Conservation (phyloP, 2,113 vertebrate genomes). For the Dolichotis patagonum region DNA sequence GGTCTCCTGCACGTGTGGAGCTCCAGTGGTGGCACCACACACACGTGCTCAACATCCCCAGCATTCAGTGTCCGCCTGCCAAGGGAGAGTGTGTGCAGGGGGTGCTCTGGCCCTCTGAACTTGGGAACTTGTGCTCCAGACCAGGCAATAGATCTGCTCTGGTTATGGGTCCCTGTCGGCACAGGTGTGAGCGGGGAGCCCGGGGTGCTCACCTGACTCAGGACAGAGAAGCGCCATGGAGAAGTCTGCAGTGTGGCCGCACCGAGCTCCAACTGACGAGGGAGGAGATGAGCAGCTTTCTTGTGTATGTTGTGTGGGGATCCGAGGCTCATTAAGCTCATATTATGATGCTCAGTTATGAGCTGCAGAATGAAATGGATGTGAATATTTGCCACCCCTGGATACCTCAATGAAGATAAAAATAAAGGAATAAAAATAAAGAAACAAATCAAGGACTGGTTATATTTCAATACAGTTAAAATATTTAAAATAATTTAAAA, state of each 20-base stretch:
- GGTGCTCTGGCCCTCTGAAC: not conserved
- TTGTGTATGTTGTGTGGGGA: not conserved
- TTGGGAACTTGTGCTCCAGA: not conserved
- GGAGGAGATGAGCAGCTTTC: not conserved
- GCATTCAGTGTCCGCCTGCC: not conserved
- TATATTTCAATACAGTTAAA: not conserved
- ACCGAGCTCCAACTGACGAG: not conserved
- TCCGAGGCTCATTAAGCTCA: too few species aligned
- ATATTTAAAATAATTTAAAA: not conserved
- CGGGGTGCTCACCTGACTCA: not conserved
- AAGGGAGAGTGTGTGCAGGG: not conserved
- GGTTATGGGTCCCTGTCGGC: not conserved
- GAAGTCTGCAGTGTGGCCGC: not conserved
- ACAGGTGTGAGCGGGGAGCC: not conserved
- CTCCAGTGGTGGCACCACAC: too few species aligned
- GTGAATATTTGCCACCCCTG: not conserved
- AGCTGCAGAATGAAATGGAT: not conserved
- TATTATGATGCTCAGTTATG: not conserved
- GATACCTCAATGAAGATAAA: not conserved
- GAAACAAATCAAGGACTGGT: not conserved
- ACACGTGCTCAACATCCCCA: too few species aligned
- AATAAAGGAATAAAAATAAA: not conserved
- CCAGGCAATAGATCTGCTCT: fast-evolving
- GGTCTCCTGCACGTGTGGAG: fast-evolving
- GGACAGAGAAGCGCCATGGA: not conserved